Base-by-base conservation (phyloP, 2,888 invertebrate species). In the Geophilus truncorum region DNA sequence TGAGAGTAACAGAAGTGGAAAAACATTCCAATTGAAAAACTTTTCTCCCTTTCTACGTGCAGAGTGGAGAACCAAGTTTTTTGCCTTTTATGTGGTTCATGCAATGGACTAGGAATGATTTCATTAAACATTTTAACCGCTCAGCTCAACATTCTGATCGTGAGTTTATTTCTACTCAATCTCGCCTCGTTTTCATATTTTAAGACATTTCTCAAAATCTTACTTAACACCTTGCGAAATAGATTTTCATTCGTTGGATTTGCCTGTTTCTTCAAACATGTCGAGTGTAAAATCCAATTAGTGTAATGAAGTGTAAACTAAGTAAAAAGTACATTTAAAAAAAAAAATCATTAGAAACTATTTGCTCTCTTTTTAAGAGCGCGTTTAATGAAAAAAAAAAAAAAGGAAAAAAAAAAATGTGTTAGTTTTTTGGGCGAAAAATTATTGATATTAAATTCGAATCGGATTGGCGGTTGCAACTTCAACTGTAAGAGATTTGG, bases 221-320 rank as follows among this genome's bases (percentile, higher is more conserved):
- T 62, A 62, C 62, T 62, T 62, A 62, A 62, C 62, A 62, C 62
- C 62, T 62, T 62, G 62, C 62, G 62, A 62, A 62, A 62, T 62
- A 62, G 62, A 62, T 62, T 62, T 62, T 15, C 25, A 25, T 62
- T 62, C 62, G 62, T 62, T 62, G 57, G 62, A 23, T 23, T 62
- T 62, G 21, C 15, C 57, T 62, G 62, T 28, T 62, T 28, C 62
- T 62, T 62, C 62, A 62, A 78, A 28, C 45, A 28, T 21, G 28
- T 45, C 45, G 45, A 45, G 78, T 78, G 78, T 36, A 45, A 78
- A 78, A 78, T 78, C 45, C 78, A 78, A 78, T 78, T 78, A 78
- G 78, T 78, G 32, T 78, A 78, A 78, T 78, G 78, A 78, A 78
- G 40, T 78, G 78, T 78, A 78, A 78, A 78, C 21, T 36, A 21